These are phyloP conservation scores for Azorinus chamasolen DNA, from an alignment of 2,888 invertebrate species.

Conservation along the genomic window DNA sequence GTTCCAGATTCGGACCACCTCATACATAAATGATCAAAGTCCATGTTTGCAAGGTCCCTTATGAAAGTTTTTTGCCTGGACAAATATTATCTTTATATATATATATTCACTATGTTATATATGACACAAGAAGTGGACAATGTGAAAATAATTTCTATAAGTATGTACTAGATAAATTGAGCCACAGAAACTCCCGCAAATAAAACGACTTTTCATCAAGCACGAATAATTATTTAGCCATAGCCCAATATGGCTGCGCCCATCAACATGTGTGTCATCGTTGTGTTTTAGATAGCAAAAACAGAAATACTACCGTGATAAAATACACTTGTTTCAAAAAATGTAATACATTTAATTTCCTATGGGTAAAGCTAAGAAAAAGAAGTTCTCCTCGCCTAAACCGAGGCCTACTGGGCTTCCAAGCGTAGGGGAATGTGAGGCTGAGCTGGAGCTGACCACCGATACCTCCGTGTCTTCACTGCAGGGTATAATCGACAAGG, in stretches of 20 bases:
- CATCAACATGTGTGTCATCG: constrained; percentile 1
- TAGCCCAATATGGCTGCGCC: constrained; percentile 29
- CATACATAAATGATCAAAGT: no score
- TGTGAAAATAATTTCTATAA: no score
- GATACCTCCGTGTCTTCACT: constrained; percentile 35
- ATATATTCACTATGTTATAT: no score
- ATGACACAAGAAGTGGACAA: no score
- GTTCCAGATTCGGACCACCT: no score
- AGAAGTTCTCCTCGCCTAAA: constrained; percentile 71
- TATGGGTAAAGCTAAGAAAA: constrained; percentile 80
- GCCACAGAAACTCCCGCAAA: no score
- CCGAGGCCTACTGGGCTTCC: constrained; percentile 75
- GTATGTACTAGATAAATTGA: no score
- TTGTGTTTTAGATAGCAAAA: no score
- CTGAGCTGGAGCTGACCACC: constrained; percentile 51
- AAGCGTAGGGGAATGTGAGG: constrained; percentile 70
- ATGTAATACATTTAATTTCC: not conserved
- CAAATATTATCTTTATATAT: no score
- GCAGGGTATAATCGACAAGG: constrained; percentile 64
- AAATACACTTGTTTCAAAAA: not conserved
- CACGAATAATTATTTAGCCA: not conserved
- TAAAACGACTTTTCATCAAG: no score
- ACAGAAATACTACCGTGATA: not conserved
- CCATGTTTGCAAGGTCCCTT: no score
- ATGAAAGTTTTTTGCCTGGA: no score